A percentile compares a stretch with the other conserved stretches of the same genome.
Evolutionary conservation across 2,797 vertebrate species (phyloP).

Genomic region (Eurystomus glaucurus): DNA sequence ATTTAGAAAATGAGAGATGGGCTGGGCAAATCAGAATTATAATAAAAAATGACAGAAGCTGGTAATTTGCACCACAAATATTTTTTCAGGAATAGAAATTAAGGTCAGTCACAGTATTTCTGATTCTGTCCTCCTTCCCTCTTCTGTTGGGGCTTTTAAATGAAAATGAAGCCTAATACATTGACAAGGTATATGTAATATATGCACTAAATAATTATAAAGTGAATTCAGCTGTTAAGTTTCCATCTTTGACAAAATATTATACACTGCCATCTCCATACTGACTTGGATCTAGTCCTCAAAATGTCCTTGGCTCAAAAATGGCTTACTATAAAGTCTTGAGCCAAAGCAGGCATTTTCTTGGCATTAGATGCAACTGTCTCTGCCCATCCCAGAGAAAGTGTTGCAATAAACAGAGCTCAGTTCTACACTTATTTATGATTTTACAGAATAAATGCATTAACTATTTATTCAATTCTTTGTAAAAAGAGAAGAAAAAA

Average conservation of each 20-base stretch:
- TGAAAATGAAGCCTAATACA: conserved; percentile 28
- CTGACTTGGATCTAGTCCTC: conserved; percentile 68
- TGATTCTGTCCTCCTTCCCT: background rate
- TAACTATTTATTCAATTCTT: background rate
- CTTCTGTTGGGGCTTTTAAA: background rate
- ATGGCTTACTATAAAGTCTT: conserved; percentile 77
- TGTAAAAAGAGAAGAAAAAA: background rate
- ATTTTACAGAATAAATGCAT: background rate
- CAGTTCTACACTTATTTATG: conserved; percentile 44
- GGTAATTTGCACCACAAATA: background rate
- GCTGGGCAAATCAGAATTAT: background rate
- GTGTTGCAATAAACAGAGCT: conserved; percentile 61
- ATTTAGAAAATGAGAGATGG: background rate
- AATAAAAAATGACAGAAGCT: background rate
- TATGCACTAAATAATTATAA: conserved; percentile 15
- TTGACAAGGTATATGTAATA: background rate
- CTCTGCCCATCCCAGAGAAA: conserved; percentile 63
- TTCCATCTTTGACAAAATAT: conserved; percentile 77
- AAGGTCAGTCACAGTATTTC: background rate
- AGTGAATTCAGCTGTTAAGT: conserved; percentile 46
- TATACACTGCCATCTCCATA: conserved; percentile 54
- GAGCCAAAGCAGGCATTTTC: conserved; percentile 81
- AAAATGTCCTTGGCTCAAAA: conserved; percentile 83
- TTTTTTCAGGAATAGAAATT: background rate
- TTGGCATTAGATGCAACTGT: conserved; percentile 51